A percentile compares a stretch with the other conserved stretches of the same genome.
phyloP scores from a whole-genome alignment of 2,888 invertebrate genomes.

The Holacanthella duospinosa region DNA sequence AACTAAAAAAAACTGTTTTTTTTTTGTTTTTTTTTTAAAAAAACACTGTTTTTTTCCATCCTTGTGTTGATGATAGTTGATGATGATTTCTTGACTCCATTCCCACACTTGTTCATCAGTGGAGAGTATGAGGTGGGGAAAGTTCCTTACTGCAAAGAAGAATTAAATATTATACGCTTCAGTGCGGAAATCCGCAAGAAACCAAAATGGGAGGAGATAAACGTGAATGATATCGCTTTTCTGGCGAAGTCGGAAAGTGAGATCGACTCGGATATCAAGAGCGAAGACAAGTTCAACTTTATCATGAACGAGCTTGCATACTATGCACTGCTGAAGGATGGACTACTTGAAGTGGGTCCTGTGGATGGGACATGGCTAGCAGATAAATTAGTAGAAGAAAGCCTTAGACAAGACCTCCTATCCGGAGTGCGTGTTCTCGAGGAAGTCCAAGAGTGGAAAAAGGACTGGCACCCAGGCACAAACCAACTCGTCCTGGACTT shows the following conservation, averaged over 20 bases:
- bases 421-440: neutral
- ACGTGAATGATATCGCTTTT: neutral
- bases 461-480: constrained; percentile 4
- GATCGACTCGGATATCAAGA: neutral
- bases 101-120: neutral
- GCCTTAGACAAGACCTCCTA: neutral
- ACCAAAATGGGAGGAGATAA: neutral
- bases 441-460: neutral
- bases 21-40: too few relatives aligned
- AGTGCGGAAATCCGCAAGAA: neutral
- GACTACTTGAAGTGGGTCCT: neutral
- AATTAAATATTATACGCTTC: neutral
- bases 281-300: neutral
- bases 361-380: neutral
- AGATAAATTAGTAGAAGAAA: neutral
- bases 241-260: neutral
- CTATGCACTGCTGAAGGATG: neutral
- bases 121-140: neutral
- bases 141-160: neutral
- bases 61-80: too few relatives aligned
- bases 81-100: neutral
- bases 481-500: constrained; percentile 1
- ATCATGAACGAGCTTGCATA: neutral
- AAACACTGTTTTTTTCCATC: too few relatives aligned
- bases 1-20: too few relatives aligned